Base-by-base conservation (phyloP, 1,140 invertebrate genomes). In the Drosophila kanapiae region DNA sequence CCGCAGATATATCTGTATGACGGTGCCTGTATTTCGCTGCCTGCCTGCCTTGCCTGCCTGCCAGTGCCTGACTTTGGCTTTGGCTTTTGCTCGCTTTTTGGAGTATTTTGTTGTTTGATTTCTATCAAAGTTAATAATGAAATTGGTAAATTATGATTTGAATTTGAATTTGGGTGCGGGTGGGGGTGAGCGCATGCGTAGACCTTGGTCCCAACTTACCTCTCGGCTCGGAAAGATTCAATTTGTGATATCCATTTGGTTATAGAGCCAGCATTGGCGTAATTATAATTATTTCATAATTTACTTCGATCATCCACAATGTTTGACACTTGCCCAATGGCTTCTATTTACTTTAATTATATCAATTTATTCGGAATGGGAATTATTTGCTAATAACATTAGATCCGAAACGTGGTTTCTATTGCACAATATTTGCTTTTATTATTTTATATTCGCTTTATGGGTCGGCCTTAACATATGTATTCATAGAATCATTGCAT, bases 51-150 rank as follows among this genome's bases (percentile, higher is more conserved):
- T 23, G 23, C 23, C 23, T 23, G 23, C 23, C 23, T n/a, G n/a
- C n/a, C 47, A 45, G 49, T 45, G 42, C 42, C 11, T 49, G 29
- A 60, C 38, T 80, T 3, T 63, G 60, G 33, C 72, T 68, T 65
- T 72, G 83, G 51, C 53, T 60, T 69, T 63, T 79, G 65, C 64
- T 71, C 75, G 69, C 68, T 62, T 90, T 85, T 56, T 85, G 79
- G 65, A 90, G 85, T 91, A 90, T 90, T 90, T 90, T 90, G 81
- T 90, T 90, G 65, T 82, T 88, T 91, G 85, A 90, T 90, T 90
- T 90, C 71, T 82, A 85, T 90, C 82, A 90, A 90, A 85, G 85
- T 90, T 91, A 90, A 90, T 91, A 90, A 90, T 82, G 81, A 88
- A 90, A 84, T 88, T 84, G 82, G 82, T 85, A 86, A 86, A 86